Conservation (phyloP, 2,113 vertebrate species). For the Turnix velox region DNA sequence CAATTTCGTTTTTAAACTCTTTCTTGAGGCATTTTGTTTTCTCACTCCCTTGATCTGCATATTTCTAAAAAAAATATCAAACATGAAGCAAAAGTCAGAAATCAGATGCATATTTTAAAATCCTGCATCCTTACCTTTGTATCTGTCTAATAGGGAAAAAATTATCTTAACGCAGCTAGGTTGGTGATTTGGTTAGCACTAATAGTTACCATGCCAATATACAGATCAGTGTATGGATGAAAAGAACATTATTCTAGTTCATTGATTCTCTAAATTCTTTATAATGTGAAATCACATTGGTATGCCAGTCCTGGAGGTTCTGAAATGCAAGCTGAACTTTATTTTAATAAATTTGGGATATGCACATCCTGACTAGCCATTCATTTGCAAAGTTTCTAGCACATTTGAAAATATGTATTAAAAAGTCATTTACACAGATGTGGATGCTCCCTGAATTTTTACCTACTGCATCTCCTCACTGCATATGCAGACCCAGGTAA, state of each 20-base stretch:
- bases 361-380: neutral
- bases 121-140: neutral
- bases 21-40: neutral
- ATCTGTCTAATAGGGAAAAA: neutral
- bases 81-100: neutral
- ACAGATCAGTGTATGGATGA: neutral
- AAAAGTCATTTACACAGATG: neutral
- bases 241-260: slow-evolving; percentile 11
- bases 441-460: neutral
- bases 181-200: slow-evolving; percentile 13
- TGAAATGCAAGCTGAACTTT: slow-evolving; percentile 43
- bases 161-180: neutral
- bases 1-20: neutral
- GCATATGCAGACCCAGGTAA: neutral
- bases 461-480: neutral
- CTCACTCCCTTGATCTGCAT: neutral
- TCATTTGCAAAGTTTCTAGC: slow-evolving; percentile 17
- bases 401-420: neutral
- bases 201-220: slow-evolving; percentile 37
- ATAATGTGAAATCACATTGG: slow-evolving; percentile 23
- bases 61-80: neutral
- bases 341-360: slow-evolving; percentile 46
- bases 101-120: neutral
- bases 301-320: slow-evolving; percentile 22
- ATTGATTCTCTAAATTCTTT: slow-evolving; percentile 50